A percentile compares a stretch with the other conserved stretches of the same genome.
phyloP scores from a whole-genome alignment of 2,888 invertebrate genomes.

The Sepiola atlantica region DNA sequence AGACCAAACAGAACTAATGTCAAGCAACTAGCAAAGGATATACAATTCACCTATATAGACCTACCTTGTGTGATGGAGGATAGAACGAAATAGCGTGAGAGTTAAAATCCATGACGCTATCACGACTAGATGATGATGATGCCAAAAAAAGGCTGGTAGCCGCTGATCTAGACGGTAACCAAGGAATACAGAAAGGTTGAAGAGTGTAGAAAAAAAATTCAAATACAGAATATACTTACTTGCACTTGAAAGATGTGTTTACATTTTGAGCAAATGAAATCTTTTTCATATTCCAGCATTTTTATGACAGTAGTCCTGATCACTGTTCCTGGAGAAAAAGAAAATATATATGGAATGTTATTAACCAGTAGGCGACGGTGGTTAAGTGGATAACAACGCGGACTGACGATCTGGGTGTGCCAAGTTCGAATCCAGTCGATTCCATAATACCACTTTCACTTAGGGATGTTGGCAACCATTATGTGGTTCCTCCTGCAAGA shows the following conservation, averaged over 20 bases:
- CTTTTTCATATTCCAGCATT: constrained; percentile 84
- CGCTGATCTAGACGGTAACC: not conserved
- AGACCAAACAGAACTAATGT: too few species aligned
- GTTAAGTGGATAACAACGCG: too few species aligned
- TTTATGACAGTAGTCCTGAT: constrained; percentile 84
- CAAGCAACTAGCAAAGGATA: too few species aligned
- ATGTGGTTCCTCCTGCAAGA: too few species aligned
- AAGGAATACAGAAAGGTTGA: not conserved
- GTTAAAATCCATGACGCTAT: not conserved
- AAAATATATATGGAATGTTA: not conserved
- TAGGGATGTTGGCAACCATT: too few species aligned
- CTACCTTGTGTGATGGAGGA: not conserved
- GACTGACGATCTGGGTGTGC: too few species aligned
- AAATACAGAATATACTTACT: constrained; percentile 74
- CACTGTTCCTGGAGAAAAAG: constrained; percentile 78
- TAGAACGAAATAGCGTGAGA: not conserved
- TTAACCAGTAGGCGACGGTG: too few species aligned
- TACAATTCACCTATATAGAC: too few species aligned
- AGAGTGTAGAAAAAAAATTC: not conserved
- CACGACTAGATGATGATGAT: not conserved
- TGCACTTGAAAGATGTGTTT: constrained; percentile 81
- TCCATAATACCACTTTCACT: too few species aligned
- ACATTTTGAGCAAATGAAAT: constrained; percentile 86
- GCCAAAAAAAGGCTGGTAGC: not conserved
- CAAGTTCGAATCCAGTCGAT: too few species aligned